Percentiles rank a stretch among this genome's conserved stretches.
phyloP scores from a whole-genome alignment of 2,888 invertebrate species.

The Drosophila borborema region DNA sequence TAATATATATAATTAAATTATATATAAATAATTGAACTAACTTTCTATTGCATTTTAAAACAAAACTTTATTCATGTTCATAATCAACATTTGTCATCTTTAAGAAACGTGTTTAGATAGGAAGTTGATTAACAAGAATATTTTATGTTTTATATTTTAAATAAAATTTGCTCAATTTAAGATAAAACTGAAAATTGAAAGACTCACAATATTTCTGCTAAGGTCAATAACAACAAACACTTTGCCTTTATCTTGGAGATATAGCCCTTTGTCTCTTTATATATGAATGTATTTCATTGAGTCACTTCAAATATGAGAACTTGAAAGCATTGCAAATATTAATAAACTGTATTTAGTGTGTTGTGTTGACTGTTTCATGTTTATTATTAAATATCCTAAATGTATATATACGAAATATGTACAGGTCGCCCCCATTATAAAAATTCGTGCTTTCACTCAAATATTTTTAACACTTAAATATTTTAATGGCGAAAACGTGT shows the following conservation, averaged over 20 bases:
- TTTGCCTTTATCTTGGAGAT: not conserved
- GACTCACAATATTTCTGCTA: not conserved
- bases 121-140: conserved; percentile 33
- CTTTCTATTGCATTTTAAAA: not conserved
- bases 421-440: not conserved
- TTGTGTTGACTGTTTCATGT: conserved; percentile 16
- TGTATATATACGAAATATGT: not conserved
- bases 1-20: not conserved
- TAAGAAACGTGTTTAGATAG: conserved; percentile 33
- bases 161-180: conserved; percentile 9
- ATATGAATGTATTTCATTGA: conserved; percentile 10
- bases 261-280: not conserved
- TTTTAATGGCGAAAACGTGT: conserved; percentile 26
- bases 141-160: conserved; percentile 1
- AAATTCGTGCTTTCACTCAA: conserved; percentile 7
- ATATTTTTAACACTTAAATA: conserved; percentile 7
- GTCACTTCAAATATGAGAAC: not conserved
- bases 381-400: not conserved
- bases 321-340: conserved; percentile 24
- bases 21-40: not conserved
- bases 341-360: conserved; percentile 15
- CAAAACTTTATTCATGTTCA: not conserved
- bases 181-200: not conserved
- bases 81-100: not conserved
- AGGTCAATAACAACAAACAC: not conserved